These are phyloP conservation scores for Achroia grisella DNA, from an alignment of 1,140 invertebrate species.

Conservation along the genomic window DNA sequence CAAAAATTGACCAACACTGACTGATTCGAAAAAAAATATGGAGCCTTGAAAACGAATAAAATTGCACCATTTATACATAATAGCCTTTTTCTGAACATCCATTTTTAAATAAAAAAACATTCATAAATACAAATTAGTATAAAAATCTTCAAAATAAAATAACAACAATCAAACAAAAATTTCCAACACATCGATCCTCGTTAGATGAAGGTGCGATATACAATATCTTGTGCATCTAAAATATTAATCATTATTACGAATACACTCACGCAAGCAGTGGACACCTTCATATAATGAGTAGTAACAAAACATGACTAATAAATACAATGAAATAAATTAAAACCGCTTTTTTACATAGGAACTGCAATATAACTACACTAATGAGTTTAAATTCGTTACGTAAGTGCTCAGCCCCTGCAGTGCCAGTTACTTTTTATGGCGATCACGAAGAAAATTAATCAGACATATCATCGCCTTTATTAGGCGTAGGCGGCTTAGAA, in stretches of 20 bases:
- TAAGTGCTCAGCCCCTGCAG: conserved; percentile 7
- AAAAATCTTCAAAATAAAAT: too few species aligned
- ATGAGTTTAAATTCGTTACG: conserved; percentile 35
- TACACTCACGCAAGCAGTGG: neutral
- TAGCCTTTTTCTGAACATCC: too few species aligned
- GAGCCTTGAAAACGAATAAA: too few species aligned
- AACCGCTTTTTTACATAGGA: conserved; percentile 41
- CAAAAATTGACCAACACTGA: too few species aligned
- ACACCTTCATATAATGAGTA: conserved; percentile 18
- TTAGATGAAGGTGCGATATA: conserved; percentile 15
- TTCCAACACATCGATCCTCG: conserved; percentile 3
- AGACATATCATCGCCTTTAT: conserved; percentile 15
- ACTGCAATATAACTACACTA: conserved; percentile 39
- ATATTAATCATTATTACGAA: too few species aligned
- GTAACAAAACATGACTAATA: conserved; percentile 14
- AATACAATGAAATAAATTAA: conserved; percentile 14
- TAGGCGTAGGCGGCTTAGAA: conserved; percentile 20
- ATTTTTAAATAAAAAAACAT: too few species aligned
- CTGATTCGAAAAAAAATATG: too few species aligned
- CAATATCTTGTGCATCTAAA: conserved; percentile 14
- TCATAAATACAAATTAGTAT: too few species aligned
- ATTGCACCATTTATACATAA: too few species aligned
- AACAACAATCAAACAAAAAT: too few species aligned
- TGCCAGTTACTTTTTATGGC: neutral
- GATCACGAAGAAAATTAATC: conserved; percentile 8